Conservation (phyloP, 2,113 vertebrate species). For the Apus apus region DNA sequence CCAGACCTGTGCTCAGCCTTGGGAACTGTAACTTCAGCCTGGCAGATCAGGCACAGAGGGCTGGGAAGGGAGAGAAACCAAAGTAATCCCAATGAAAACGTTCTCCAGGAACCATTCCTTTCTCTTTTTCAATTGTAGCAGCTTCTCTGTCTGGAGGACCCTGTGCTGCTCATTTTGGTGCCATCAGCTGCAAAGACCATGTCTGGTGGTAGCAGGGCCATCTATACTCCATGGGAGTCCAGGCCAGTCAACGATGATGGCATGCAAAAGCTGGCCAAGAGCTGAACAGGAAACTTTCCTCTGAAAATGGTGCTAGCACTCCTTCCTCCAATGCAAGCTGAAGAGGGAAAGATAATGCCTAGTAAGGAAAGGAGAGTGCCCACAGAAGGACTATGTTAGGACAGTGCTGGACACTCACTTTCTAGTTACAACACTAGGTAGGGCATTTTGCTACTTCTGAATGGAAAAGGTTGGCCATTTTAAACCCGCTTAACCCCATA, state of each 20-base stretch:
- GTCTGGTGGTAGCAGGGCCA: not conserved
- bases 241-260: fast-evolving
- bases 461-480: not conserved
- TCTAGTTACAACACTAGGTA: not conserved
- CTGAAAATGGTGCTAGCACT: not conserved
- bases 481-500: not conserved
- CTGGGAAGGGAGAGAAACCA: not conserved
- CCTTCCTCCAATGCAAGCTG: not conserved
- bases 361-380: not conserved
- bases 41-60: not conserved
- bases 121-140: not conserved
- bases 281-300: not conserved
- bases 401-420: not conserved
- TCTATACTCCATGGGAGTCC: not conserved
- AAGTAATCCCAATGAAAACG: fast-evolving
- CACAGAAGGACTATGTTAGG: not conserved
- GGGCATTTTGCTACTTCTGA: not conserved
- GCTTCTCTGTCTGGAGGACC: not conserved
- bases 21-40: not conserved
- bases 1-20: not conserved
- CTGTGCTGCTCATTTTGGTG: not conserved
- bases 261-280: not conserved
- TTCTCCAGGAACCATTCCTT: not conserved
- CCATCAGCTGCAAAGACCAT: not conserved
- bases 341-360: not conserved